Evolutionary conservation across 2,113 vertebrate genomes (phyloP).

Genomic region (Vulpes vulpes): DNA sequence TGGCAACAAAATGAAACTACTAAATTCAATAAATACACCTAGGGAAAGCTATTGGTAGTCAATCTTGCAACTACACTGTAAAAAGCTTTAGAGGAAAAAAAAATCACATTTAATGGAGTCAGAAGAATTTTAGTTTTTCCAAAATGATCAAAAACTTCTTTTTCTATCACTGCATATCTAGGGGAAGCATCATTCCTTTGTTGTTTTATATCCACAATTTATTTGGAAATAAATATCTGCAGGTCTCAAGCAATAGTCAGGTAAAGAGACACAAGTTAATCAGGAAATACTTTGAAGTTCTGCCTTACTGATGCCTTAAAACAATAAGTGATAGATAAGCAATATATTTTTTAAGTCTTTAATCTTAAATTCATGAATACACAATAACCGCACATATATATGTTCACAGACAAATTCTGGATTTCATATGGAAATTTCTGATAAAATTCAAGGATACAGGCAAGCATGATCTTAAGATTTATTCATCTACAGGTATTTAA

Average conservation of each 20-base stretch:
- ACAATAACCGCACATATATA: too few relatives aligned
- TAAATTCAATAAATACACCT: conserved; percentile 74
- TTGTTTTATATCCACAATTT: conserved; percentile 16
- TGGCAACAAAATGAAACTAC: conserved; percentile 73
- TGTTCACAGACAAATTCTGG: background rate
- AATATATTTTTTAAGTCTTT: background rate
- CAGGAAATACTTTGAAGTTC: background rate
- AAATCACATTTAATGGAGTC: background rate
- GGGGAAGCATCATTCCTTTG: background rate
- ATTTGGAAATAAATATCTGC: conserved; percentile 31
- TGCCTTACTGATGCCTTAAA: background rate
- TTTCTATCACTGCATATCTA: background rate
- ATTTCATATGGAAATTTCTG: background rate
- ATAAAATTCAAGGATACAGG: background rate
- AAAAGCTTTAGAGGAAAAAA: conserved; percentile 39
- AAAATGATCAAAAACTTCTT: conserved; percentile 49
- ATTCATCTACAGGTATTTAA: background rate
- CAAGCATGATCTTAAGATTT: background rate
- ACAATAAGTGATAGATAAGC: background rate
- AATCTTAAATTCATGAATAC: background rate
- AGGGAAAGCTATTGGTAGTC: conserved; percentile 40
- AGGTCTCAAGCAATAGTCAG: background rate
- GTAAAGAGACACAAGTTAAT: background rate
- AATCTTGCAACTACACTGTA: conserved; percentile 51
- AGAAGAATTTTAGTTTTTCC: conserved; percentile 39